A percentile compares a stretch with the other conserved stretches of the same genome.
phyloP scores from a whole-genome alignment of 1,140 invertebrate genomes.

The Eulimnadia texana region DNA sequence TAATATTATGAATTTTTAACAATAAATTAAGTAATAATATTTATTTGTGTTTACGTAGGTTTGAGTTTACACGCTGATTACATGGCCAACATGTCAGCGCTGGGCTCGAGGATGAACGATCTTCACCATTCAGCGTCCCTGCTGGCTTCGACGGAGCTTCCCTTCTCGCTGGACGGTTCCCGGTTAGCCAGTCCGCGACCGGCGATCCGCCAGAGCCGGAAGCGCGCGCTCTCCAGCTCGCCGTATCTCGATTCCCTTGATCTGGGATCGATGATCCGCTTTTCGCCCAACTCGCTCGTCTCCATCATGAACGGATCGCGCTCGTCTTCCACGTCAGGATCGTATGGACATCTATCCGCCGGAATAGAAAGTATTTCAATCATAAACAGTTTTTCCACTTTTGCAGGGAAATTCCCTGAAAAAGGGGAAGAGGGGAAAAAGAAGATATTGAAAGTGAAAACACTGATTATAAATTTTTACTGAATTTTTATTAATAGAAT shows the following conservation, averaged over 20 bases:
- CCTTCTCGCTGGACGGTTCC: constrained; percentile 63
- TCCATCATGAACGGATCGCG: constrained; percentile 79
- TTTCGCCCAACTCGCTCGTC: constrained; percentile 81
- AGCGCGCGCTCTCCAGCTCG: constrained; percentile 81
- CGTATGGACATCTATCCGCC: constrained; percentile 84
- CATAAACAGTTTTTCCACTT: too few species aligned
- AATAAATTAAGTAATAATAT: too few species aligned
- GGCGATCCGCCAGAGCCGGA: constrained; percentile 53
- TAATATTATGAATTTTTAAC: too few species aligned
- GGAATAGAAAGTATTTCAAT: constrained; percentile 38
- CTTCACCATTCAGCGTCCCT: constrained; percentile 53
- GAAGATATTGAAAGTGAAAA: constrained; percentile 5
- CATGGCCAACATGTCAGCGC: constrained; percentile 37
- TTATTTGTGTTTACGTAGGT: constrained; percentile 19
- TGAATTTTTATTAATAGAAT: background rate
- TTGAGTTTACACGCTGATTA: constrained; percentile 47
- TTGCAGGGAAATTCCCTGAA: too few species aligned
- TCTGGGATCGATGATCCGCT: constrained; percentile 85
- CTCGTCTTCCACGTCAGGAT: constrained; percentile 69
- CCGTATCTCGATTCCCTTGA: constrained; percentile 89
- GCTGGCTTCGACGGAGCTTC: constrained; percentile 56
- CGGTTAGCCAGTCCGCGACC: constrained; percentile 50
- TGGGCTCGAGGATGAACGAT: constrained; percentile 36
- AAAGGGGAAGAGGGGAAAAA: too few species aligned
- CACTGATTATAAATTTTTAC: background rate